Conservation (phyloP, 30 jellyfish, hydroid and myxozoan genomes). For the Cassiopea xamachana region DNA sequence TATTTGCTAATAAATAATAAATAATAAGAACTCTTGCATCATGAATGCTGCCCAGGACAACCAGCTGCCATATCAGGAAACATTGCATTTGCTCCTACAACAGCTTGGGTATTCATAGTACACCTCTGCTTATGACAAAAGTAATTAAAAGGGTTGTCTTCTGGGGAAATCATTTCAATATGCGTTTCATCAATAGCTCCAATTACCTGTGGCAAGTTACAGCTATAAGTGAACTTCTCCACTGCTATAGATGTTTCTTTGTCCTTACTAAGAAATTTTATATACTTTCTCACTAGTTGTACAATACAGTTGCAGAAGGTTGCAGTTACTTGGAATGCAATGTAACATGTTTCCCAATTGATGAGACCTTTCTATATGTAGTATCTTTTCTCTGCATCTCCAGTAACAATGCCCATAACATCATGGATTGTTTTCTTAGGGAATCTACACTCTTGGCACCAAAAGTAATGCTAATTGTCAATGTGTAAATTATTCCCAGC, state of each 20-base stretch:
- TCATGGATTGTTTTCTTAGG: background rate
- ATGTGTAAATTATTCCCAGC: background rate
- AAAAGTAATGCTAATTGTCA: constrained; percentile 1
- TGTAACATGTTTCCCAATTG: constrained; percentile 42
- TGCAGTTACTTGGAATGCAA: constrained; percentile 24
- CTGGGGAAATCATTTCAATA: constrained; percentile 39
- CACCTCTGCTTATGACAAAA: constrained; percentile 43
- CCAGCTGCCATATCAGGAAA: constrained; percentile 55
- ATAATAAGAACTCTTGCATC: constrained; percentile 66
- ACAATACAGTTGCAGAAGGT: constrained; percentile 10
- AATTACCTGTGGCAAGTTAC: constrained; percentile 66
- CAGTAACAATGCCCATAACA: constrained; percentile 24
- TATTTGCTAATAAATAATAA: background rate
- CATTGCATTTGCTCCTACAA: constrained; percentile 24
- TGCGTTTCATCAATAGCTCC: constrained; percentile 77
- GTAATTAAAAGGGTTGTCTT: constrained; percentile 29
- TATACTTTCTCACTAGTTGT: constrained; percentile 9
- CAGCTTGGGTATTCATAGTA: constrained; percentile 73
- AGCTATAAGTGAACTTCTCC: constrained; percentile 1
- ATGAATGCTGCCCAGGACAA: constrained; percentile 70
- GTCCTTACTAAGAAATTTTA: constrained; percentile 36
- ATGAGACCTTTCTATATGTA: constrained; percentile 25
- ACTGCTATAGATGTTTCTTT: constrained; percentile 59
- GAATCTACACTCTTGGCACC: constrained; percentile 27
- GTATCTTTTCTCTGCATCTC: constrained; percentile 50